Evolutionary conservation across 2,797 vertebrate genomes (phyloP), one percentile per base, ranked within the genome.

Genomic region (Anas georgica): DNA sequence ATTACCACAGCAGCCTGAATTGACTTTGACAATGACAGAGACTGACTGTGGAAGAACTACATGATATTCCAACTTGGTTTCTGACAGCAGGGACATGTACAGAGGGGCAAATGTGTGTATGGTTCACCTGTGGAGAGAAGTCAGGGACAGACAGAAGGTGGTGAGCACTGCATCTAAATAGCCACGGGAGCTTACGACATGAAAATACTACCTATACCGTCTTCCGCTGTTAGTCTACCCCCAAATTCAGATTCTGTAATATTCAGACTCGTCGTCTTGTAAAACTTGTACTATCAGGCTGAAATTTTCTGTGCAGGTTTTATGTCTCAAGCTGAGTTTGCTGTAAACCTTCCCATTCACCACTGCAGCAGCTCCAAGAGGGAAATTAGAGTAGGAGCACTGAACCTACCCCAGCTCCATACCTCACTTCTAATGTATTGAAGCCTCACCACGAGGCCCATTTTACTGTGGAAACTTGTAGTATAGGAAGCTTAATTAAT

Each of bases 1-100:
- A 98, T 97, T 97, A 94, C 90, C 59, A 70, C 62, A 33, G 95
- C 95, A 79, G 94, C 89, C 95, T 93, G 94, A 96, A 97, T 59
- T 95, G 97, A 97, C 97, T 98, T 97, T 98, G 97, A 98, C 97
- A 97, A 97, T 97, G 97, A 97, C 97, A 97, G 94, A 97, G 95
- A 91, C 95, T 74, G 97, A 95, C 95, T 97, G 95, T 68, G 92
- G 90, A 97, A 97, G 96, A 96, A 94, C 96, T 96, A 97, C 62
- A 86, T 17, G 75, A 92, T 89, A 92, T 91, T 96, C 92, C 88
- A 90, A 69, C 91, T 93, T 77, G 74, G 90, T 87, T 92, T 90
- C 91, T 96, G 91, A 91, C 76, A 76, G 96, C 92, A 78, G 86
- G 78, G 85, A 91, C 58, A 67, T 45, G 77, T 56, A 63, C 76